Base-by-base conservation (phyloP, 2,113 vertebrate genomes). In the Cromileptes altivelis region DNA sequence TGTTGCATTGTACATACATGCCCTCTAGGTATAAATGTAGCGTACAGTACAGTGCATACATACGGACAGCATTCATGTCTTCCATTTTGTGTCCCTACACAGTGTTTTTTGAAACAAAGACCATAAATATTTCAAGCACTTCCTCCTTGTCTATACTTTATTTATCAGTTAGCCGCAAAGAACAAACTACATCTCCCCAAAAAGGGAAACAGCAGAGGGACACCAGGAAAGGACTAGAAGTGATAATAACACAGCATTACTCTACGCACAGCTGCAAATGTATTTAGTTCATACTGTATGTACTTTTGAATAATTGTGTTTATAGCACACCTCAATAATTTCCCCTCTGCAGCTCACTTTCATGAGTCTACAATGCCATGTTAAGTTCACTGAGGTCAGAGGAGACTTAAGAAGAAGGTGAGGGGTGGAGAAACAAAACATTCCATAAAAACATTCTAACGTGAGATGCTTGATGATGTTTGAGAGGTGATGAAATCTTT, bases 71-170 rank as follows among this genome's bases (percentile, higher is more conserved):
- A 75, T 50, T 49, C 17, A 49, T 23, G 10, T 55, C 6, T 78
- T 70, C 58, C 10, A 62, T 80, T 80, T 53, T 86, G 52, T 72
- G 55, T 47, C 49, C 71, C 70, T 85, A 75, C 76, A 62, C 62
- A 68, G 75, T 72, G 77, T 85, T 82, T 88, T 70, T 75, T 80
- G 65, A 82, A 87, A 92, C 89, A 93, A 93, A 93, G 85, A 81
- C 71, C 27, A 93, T 95, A 78, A 95, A 96, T 95, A 95, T 94
- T 95, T 95, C 56, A 96, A 75, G 65, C 11, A 65, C 87, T 86
- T 90, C 86, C 85, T 92, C 68, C 83, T 70, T 79, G 70, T 87
- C 60, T 92, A 94, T 95, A 88, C 89, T 94, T 95, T 94, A 95
- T 96, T 95, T 85, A 96, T 93, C 81, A 92, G 85, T 65, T 47